Conservation (phyloP, 2,113 vertebrate genomes). For the Xiphophorus couchianus region DNA sequence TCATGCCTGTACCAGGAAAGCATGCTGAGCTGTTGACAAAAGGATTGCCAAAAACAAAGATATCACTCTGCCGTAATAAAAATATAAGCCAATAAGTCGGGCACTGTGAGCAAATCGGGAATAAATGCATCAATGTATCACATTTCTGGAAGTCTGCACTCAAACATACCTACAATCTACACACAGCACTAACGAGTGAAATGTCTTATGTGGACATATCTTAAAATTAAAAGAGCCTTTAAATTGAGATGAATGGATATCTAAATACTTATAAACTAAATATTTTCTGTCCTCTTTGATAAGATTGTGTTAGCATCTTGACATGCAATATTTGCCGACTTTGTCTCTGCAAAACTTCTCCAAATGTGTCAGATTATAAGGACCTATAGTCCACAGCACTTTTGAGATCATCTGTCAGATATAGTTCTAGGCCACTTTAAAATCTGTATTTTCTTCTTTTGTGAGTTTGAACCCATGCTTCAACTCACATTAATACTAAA, state of each 20-base stretch:
- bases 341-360: no score
- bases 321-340: no score
- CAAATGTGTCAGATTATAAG: no score
- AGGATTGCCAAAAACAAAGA: conserved; percentile 51
- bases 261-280: background rate
- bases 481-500: background rate
- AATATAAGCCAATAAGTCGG: conserved; percentile 49
- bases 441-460: background rate
- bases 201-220: conserved; percentile 2
- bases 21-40: conserved; percentile 44
- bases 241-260: conserved; percentile 10
- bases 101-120: conserved; percentile 33
- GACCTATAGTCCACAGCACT: no score
- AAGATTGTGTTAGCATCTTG: no score
- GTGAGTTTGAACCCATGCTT: background rate
- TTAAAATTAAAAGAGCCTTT: conserved; percentile 24
- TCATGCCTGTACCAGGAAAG: conserved; percentile 17
- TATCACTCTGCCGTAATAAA: conserved; percentile 43
- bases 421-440: no score
- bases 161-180: background rate
- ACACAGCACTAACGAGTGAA: conserved; percentile 22
- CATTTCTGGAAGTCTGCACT: background rate
- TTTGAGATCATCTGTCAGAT: no score
- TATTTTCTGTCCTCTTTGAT: no score
- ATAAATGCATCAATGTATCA: conserved; percentile 10